phyloP scores from a whole-genome alignment of 2,113 vertebrate genomes.

The Cyanocitta stelleri region DNA sequence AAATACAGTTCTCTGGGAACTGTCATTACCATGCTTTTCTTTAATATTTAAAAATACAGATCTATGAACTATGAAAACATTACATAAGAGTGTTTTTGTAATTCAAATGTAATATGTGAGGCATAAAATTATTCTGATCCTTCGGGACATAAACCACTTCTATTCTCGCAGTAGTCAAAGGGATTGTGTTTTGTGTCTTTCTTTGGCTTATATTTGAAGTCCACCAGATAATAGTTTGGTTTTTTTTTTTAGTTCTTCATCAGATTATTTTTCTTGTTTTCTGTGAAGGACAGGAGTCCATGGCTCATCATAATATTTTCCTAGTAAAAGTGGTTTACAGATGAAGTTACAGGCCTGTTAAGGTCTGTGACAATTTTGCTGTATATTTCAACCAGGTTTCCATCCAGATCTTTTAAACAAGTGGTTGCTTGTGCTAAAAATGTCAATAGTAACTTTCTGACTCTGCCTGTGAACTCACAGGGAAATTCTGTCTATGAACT shows the following conservation, averaged over 20 bases:
- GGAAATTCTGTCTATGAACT: neutral
- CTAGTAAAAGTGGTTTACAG: neutral
- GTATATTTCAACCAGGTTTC: neutral
- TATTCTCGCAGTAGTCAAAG: neutral
- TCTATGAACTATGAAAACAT: constrained; percentile 34
- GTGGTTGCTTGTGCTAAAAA: neutral
- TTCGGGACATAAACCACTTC: constrained; percentile 10
- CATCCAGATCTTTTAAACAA: neutral
- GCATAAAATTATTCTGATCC: constrained; percentile 1
- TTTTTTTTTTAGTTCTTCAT: neutral
- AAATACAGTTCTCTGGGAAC: neutral
- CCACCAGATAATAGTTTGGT: neutral
- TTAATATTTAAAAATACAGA: neutral
- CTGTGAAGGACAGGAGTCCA: neutral
- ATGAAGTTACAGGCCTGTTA: constrained; percentile 1
- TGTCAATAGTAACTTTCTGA: neutral
- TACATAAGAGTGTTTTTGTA: constrained; percentile 16
- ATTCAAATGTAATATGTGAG: neutral
- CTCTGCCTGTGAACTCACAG: neutral
- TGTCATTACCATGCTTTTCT: neutral
- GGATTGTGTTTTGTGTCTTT: neutral
- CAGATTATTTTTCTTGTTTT: constrained; percentile 4
- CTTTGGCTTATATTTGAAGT: neutral
- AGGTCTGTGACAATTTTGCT: neutral
- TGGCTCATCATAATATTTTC: constrained; percentile 2